These are phyloP conservation scores for Stomatorhinus walkeri DNA, from an alignment of 2,797 vertebrate genomes.

Conservation along the genomic window DNA sequence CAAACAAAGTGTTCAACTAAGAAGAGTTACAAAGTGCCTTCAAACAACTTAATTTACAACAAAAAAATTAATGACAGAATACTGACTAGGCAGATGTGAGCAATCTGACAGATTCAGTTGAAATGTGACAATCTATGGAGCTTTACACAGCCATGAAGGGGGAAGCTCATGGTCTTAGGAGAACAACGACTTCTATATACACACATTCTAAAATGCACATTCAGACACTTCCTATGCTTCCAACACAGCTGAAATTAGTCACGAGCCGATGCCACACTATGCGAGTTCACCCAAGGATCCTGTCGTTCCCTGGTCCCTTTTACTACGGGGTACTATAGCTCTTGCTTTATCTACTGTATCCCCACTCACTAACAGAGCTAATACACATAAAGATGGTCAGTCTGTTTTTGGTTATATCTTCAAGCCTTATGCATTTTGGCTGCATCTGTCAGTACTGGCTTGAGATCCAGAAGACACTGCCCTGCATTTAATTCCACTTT, in stretches of 20 bases:
- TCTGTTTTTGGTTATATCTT: background rate
- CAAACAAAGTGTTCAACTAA: slow-evolving; percentile 38
- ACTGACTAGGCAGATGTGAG: background rate
- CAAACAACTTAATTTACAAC: slow-evolving; percentile 30
- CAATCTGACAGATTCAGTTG: background rate
- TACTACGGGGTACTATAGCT: background rate
- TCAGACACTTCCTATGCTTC: background rate
- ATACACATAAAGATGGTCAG: background rate
- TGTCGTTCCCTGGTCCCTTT: background rate
- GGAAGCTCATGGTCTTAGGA: background rate
- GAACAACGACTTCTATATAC: background rate
- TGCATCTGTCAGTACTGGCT: background rate
- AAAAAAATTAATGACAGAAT: slow-evolving; percentile 8
- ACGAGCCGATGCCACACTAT: background rate
- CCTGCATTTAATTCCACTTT: background rate
- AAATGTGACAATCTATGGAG: background rate
- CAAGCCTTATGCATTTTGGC: background rate
- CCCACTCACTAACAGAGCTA: background rate
- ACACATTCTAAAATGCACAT: background rate
- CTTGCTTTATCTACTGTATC: background rate
- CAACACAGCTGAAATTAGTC: background rate
- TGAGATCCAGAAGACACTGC: background rate
- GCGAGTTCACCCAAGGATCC: background rate
- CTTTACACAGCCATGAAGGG: background rate
- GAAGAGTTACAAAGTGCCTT: slow-evolving; percentile 31